Percentiles rank a stretch among this genome's conserved stretches.
Evolutionary conservation across 1,140 invertebrate species (phyloP).

Genomic region (Drosophila paulistorum): DNA sequence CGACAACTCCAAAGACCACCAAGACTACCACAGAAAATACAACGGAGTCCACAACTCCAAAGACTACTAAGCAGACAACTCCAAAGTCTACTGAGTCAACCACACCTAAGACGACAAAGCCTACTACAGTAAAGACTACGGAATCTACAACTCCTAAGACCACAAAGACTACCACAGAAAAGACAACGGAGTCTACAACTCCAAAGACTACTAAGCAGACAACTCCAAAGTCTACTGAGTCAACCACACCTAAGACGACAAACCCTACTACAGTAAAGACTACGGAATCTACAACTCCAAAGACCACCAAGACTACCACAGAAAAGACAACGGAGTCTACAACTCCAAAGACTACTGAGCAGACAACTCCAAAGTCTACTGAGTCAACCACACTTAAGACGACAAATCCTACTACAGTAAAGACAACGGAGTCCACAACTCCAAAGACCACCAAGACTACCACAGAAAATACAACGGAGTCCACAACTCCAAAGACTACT

Average conservation of each 20-base stretch:
- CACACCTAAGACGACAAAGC: not conserved
- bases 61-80: not conserved
- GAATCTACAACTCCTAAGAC: slow-evolving; percentile 10
- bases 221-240: no score
- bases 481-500: not conserved
- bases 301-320: not conserved
- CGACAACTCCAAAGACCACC: not conserved
- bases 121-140: not conserved
- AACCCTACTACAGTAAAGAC: not conserved
- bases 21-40: not conserved
- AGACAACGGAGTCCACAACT: not conserved
- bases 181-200: slow-evolving; percentile 8
- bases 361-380: not conserved
- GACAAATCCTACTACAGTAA: not conserved
- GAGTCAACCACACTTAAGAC: not conserved
- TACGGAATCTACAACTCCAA: not conserved
- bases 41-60: slow-evolving; percentile 1
- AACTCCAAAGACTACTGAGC: not conserved
- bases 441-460: not conserved
- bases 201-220: not conserved
- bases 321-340: not conserved
- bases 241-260: no score
- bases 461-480: not conserved
- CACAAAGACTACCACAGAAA: not conserved
- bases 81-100: not conserved